Evolutionary conservation across 2,888 invertebrate genomes (phyloP).

Genomic region (Cosmorhoe ocellata): DNA sequence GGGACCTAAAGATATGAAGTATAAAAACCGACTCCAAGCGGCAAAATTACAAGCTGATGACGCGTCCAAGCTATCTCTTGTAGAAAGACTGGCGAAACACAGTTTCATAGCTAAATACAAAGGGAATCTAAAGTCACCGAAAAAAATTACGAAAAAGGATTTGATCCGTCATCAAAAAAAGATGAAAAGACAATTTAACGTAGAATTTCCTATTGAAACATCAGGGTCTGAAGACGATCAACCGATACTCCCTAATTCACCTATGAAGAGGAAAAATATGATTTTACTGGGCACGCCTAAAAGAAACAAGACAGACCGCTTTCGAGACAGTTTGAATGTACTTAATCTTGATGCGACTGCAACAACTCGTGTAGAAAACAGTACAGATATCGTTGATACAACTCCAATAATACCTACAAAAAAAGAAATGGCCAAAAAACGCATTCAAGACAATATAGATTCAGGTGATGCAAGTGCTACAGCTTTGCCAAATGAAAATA

Average conservation of each 20-base stretch:
- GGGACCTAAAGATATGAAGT: conserved; percentile 42
- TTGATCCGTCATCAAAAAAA: conserved; percentile 50
- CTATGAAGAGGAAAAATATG: conserved; percentile 39
- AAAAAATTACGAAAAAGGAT: conserved; percentile 52
- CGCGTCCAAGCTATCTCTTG: conserved; percentile 56
- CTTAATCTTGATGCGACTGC: not conserved
- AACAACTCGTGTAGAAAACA: not conserved
- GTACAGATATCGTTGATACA: not conserved
- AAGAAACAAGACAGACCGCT: conserved; percentile 24
- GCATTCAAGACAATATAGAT: conserved; percentile 13
- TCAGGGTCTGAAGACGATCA: conserved; percentile 44
- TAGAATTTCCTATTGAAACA: conserved; percentile 53
- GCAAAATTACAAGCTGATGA: conserved; percentile 67
- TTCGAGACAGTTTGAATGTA: not conserved
- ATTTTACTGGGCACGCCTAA: conserved; percentile 49
- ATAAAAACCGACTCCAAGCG: conserved; percentile 52
- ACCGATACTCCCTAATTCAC: conserved; percentile 9
- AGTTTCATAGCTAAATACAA: conserved; percentile 73
- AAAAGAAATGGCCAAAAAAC: conserved; percentile 8
- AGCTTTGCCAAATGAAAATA: not conserved
- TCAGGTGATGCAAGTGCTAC: not conserved
- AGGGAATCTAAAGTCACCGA: conserved; percentile 61
- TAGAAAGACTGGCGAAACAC: conserved; percentile 62
- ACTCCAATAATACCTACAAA: conserved; percentile 4
- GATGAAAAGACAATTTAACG: conserved; percentile 56